Base-by-base conservation (phyloP, 2,113 vertebrate genomes). In the Xenopus borealis region DNA sequence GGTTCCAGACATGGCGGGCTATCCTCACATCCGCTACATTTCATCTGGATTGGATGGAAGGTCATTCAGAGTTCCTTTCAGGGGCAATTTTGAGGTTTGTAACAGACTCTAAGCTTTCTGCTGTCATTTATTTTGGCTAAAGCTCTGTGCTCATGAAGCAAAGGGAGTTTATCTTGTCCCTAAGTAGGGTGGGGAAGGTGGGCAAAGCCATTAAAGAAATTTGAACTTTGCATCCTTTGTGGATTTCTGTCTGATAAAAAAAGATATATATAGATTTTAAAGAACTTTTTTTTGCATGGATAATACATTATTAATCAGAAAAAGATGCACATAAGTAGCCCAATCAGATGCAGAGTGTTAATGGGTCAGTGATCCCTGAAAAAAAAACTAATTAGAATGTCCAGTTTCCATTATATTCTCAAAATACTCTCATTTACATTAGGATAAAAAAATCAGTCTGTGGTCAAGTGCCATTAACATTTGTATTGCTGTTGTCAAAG, bases 21-120 rank as follows among this genome's bases (percentile, higher is more conserved):
- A 99, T 87, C 97, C 97, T 84, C 97, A 99, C 86, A 99, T 99
- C 88, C 96, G 97, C 85, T 99, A 99, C 88, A 99, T 99, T 91
- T 99, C 97, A 87, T 99, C 97, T 80, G 94, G 96, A 90, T 92
- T 99, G 93, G 96, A 97, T 86, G 94, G 95, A 88, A 90, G 90
- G 78, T 91, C 91, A 80, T 92, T 93, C 88, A 86, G 91, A 91
- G 91, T 91, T 82, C 91, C 91, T 86, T 92, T 93, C 86, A 91
- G 92, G 86, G 91, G 91, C 88, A 99, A 96, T 82, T 98, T 98
- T 82, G 97, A 99, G 94, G 97, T 99, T 88, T 89, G 93, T 86
- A 88, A 83, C 84, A 81, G 86, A 85, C 82, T 63, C 76, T 77
- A 44, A 77, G 74, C 57, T 77, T 77, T 77, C 67, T 70, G 67